phyloP scores from a whole-genome alignment of 1,140 invertebrate genomes.

The Ostrea denselamellosa region DNA sequence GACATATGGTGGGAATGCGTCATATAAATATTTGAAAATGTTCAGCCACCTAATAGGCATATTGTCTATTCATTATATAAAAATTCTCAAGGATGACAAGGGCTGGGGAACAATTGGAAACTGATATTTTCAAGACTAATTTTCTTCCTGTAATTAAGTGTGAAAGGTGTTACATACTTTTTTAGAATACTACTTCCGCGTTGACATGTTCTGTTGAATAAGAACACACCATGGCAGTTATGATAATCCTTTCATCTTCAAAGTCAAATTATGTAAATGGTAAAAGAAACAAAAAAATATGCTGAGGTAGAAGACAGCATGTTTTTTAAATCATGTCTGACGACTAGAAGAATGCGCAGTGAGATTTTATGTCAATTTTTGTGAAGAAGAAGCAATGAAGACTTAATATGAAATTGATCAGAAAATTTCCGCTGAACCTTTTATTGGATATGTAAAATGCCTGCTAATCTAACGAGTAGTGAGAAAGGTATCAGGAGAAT shows the following conservation, averaged over 20 bases:
- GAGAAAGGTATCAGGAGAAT: neutral
- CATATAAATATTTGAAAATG: neutral
- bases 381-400: slow-evolving; percentile 8
- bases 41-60: neutral
- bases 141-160: neutral
- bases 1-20: neutral
- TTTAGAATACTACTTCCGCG: neutral
- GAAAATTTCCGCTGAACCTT: slow-evolving; percentile 36
- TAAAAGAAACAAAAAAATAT: slow-evolving; percentile 7
- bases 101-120: neutral
- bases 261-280: slow-evolving; percentile 33
- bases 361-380: slow-evolving; percentile 33
- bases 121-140: neutral
- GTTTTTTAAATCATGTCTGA: slow-evolving; percentile 27
- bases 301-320: slow-evolving; percentile 20
- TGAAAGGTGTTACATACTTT: neutral
- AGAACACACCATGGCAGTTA: neutral
- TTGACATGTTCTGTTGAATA: neutral
- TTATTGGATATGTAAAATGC: slow-evolving; percentile 42
- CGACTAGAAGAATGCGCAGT: slow-evolving; percentile 1
- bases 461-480: slow-evolving; percentile 38
- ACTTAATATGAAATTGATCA: slow-evolving; percentile 43
- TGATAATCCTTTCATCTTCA: neutral
- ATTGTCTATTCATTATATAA: neutral
- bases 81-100: neutral